Evolutionary conservation across 2,797 vertebrate genomes (phyloP).

Genomic region (Tolypeutes matacus): DNA sequence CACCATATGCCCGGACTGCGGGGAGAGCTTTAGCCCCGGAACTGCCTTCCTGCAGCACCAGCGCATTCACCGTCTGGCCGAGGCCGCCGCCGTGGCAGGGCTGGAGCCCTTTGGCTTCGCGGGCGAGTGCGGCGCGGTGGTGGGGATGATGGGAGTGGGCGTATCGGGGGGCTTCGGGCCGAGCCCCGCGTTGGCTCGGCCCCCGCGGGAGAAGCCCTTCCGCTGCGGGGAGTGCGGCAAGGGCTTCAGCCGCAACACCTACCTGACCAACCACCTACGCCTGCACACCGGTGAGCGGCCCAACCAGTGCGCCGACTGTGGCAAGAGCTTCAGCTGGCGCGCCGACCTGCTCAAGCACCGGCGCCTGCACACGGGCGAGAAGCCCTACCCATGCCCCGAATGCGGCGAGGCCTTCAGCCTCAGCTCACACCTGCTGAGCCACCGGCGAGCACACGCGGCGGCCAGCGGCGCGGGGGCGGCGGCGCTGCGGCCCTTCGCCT

Average conservation of each 20-base stretch:
- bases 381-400: constrained; percentile 85
- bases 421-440: constrained; percentile 84
- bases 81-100: constrained; percentile 62
- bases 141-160: constrained; percentile 65
- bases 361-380: constrained; percentile 85
- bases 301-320: constrained; percentile 83
- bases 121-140: neutral
- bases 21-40: constrained; percentile 83
- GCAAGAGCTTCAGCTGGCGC: constrained; percentile 86
- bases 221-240: constrained; percentile 85
- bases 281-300: constrained; percentile 85
- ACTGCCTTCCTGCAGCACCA: constrained; percentile 84
- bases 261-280: constrained; percentile 85
- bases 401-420: constrained; percentile 86
- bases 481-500: constrained; percentile 76
- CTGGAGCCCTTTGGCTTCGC: constrained; percentile 76
- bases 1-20: constrained; percentile 85
- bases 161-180: constrained; percentile 67
- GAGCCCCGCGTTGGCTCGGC: constrained; percentile 67
- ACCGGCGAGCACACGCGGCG: constrained; percentile 79
- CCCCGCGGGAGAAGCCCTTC: constrained; percentile 84
- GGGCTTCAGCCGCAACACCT: constrained; percentile 85
- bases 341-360: constrained; percentile 85
- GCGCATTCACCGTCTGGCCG: constrained; percentile 76
- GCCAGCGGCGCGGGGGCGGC: constrained; percentile 57